These are phyloP conservation scores for Pseudoatta argentina DNA, from an alignment of 1,140 invertebrate genomes.

Conservation along the genomic window DNA sequence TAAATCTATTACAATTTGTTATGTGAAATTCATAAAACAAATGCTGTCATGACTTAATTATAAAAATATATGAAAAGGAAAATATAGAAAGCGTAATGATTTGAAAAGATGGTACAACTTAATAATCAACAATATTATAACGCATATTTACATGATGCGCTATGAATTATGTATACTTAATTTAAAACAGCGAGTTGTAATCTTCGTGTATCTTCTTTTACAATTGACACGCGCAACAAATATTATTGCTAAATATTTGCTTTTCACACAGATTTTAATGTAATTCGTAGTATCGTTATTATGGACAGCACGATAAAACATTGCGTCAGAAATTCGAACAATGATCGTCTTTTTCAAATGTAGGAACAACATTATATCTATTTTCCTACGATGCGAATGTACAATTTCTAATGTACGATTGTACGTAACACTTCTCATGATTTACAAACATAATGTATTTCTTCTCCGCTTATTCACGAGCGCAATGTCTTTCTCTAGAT, in stretches of 20 bases:
- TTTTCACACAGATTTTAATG: slow-evolving; percentile 13
- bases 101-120: slow-evolving; percentile 6
- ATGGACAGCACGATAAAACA: slow-evolving; percentile 2
- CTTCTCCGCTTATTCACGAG: slow-evolving; percentile 10
- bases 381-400: background rate
- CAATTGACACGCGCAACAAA: background rate
- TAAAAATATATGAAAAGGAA: slow-evolving; percentile 9
- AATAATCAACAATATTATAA: background rate
- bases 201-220: slow-evolving; percentile 5
- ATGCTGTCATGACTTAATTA: slow-evolving; percentile 12
- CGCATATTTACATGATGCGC: background rate
- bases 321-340: slow-evolving; percentile 5
- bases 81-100: slow-evolving; percentile 17
- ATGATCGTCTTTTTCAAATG: slow-evolving; percentile 1
- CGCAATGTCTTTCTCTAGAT: background rate
- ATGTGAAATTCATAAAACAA: slow-evolving; percentile 19
- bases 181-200: slow-evolving; percentile 20
- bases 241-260: slow-evolving; percentile 48
- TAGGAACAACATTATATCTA: slow-evolving; percentile 32
- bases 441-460: slow-evolving; percentile 31
- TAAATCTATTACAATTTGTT: background rate
- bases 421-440: background rate
- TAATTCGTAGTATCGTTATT: slow-evolving; percentile 12
- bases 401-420: slow-evolving; percentile 1
- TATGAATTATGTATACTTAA: background rate